Evolutionary conservation across 2,888 invertebrate species (phyloP), one percentile per base, ranked within the genome.

Genomic region (Agelastica alni): DNA sequence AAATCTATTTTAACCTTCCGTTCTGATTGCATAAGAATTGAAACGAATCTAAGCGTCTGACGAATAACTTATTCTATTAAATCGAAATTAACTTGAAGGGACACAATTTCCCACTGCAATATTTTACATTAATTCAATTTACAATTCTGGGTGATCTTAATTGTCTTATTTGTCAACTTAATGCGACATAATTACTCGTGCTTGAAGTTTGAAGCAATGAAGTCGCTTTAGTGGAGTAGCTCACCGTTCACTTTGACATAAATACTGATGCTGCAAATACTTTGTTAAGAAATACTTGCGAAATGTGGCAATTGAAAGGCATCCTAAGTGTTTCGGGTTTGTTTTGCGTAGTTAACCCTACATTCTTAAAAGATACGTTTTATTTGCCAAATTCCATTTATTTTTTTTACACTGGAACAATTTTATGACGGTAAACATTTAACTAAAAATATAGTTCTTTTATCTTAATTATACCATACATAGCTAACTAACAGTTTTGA

Each of bases 121-220:
- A 62, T 57, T 60, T 61, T 53, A 55, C 55, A 57, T 60, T 63
- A 59, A 61, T 63, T 63, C 61, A 63, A 63, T 63, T 63, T 63
- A 61, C 61, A 53, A 56, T 55, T 56, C 54, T 13, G 58, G 57
- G 58, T 61, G 57, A 61, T 61, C 61, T 61, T 63, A 63, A 63
- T 61, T 58, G 61, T 59, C 56, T 59, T 63, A 63, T 63, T 63
- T 63, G 61, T 63, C 63, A 61, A 63, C 61, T 61, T 61, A 61
- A 63, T 60, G 59, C 52, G 56, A 53, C 52, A 57, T 63, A 61
- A 63, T 63, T 63, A 63, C 58, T 60, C 47, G 57, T 58, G 53
- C 54, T 54, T 53, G 55, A 52, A 53, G 37, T 51, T 46, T 47
- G 32, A 54, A 60, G 60, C 34, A 61, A 57, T 57, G 51, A 53